Percentiles rank a stretch among this genome's conserved stretches.
These are phyloP conservation scores for Sibirionetta formosa DNA, from an alignment of 2,797 vertebrate species.

Conservation along the genomic window DNA sequence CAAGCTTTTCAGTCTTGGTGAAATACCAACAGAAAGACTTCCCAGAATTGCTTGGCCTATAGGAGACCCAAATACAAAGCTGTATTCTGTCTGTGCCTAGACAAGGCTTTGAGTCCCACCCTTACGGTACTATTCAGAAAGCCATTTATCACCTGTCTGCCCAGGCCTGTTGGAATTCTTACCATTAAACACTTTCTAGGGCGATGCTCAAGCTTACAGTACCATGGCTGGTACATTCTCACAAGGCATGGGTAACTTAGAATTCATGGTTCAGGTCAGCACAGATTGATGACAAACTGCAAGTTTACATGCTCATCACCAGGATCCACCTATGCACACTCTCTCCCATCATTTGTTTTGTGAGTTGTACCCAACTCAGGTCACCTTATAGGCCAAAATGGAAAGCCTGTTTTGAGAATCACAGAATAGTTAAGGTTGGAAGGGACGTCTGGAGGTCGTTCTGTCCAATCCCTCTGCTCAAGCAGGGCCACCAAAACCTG, in stretches of 20 bases:
- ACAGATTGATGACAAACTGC: not conserved
- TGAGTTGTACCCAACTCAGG: not conserved
- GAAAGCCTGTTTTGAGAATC: not conserved
- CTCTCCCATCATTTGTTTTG: not conserved
- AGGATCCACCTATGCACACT: not conserved
- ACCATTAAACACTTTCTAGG: not conserved
- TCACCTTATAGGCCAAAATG: not conserved
- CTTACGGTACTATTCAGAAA: not conserved
- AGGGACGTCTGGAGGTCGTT: too few relatives aligned
- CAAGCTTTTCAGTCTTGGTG: not conserved
- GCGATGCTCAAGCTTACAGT: not conserved
- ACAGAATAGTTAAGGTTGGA: too few relatives aligned
- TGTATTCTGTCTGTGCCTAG: not conserved
- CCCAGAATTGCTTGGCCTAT: not conserved
- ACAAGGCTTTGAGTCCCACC: not conserved
- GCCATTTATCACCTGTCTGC: not conserved
- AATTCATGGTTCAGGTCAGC: not conserved
- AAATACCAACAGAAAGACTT: not conserved
- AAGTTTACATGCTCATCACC: not conserved
- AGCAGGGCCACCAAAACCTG: too few relatives aligned
- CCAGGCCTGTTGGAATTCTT: not conserved
- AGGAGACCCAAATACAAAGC: not conserved
- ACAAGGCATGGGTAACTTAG: not conserved
- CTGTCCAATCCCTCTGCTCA: too few relatives aligned
- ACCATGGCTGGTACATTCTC: not conserved